Percentiles rank a stretch among this genome's conserved stretches.
Evolutionary conservation across 1,140 invertebrate genomes (phyloP).

Genomic region (Geopemphigus sp.): DNA sequence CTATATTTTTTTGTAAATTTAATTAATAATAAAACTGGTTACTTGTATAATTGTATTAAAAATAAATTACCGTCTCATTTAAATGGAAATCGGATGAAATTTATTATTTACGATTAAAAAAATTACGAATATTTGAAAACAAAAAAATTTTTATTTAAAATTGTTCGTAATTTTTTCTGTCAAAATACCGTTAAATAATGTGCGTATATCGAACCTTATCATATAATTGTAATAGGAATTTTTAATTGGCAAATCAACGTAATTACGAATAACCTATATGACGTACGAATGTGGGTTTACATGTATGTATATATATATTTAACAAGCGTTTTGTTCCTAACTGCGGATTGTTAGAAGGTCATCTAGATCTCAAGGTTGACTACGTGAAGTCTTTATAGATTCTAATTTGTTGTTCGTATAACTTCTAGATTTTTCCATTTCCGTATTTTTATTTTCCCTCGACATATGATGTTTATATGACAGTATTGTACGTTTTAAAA

Average conservation of each 20-base stretch:
- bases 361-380: slow-evolving; percentile 7
- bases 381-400: neutral
- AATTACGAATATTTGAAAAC: too few species aligned
- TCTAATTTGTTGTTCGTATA: neutral
- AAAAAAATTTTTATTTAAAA: too few species aligned
- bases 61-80: too few species aligned
- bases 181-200: too few species aligned
- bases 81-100: too few species aligned
- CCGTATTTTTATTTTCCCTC: slow-evolving; percentile 15
- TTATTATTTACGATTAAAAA: too few species aligned
- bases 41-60: too few species aligned
- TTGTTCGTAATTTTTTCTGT: too few species aligned
- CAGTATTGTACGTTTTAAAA: neutral
- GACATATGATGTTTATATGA: neutral
- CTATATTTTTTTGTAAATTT: too few species aligned
- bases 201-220: neutral
- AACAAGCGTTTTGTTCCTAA: slow-evolving; percentile 4
- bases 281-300: neutral
- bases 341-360: slow-evolving; percentile 11
- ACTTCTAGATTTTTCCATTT: slow-evolving; percentile 6
- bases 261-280: neutral
- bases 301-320: neutral
- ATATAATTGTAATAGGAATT: neutral
- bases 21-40: too few species aligned
- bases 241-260: neutral